These are phyloP conservation scores for Chondrosia reniformis DNA, from an alignment of 37 sponge, comb jelly and placozoan genomes.

Conservation along the genomic window DNA sequence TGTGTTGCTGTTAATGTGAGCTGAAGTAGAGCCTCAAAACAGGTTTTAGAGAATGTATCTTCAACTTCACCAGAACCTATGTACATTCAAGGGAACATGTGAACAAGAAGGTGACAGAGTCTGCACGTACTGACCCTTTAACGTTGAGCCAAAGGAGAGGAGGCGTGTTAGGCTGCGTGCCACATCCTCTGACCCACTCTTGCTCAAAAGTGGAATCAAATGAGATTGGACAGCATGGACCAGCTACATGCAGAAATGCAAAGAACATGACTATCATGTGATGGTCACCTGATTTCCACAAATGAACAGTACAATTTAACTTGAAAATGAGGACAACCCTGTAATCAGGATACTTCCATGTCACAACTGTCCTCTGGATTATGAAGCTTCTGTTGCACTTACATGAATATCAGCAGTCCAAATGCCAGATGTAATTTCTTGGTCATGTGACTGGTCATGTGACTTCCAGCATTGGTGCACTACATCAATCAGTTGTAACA, in stretches of 20 bases:
- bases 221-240: background rate
- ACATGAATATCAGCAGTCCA: background rate
- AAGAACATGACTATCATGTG: background rate
- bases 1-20: conserved; percentile 20
- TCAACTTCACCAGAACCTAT: conserved; percentile 27
- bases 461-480: too few relatives aligned
- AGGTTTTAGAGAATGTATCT: conserved; percentile 80
- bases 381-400: background rate
- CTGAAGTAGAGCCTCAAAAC: conserved; percentile 88
- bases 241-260: background rate
- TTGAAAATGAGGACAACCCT: background rate
- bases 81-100: background rate
- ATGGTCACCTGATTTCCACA: background rate
- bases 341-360: background rate
- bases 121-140: conserved; percentile 3
- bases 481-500: too few relatives aligned
- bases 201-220: background rate
- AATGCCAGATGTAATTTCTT: too few relatives aligned
- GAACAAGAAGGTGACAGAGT: background rate
- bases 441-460: too few relatives aligned
- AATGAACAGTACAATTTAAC: background rate
- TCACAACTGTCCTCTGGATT: background rate
- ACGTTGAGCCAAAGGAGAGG: background rate
- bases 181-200: conserved; percentile 9
- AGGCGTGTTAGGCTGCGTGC: background rate